These are phyloP conservation scores for Nemapogon koenigi DNA, from an alignment of 2,888 invertebrate genomes.

Conservation along the genomic window DNA sequence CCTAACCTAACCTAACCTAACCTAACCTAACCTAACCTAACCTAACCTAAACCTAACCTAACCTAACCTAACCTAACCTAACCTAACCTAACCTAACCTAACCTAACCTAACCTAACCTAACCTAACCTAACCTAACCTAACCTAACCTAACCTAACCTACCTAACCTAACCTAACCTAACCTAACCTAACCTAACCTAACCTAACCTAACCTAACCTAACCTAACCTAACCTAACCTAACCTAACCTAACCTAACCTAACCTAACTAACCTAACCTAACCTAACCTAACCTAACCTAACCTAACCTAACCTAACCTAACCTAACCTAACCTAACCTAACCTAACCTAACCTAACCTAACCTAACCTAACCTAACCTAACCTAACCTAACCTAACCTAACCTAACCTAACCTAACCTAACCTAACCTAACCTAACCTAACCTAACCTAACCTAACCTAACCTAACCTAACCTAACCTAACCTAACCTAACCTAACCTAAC, in stretches of 20 bases:
- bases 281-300: conserved; percentile 13
- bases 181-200: conserved; percentile 15
- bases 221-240: conserved; percentile 18
- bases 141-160: too few relatives aligned
- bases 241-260: conserved; percentile 1
- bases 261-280: conserved; percentile 14
- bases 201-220: conserved; percentile 19
- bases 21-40: conserved; percentile 15
- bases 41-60: conserved; percentile 16
- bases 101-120: conserved; percentile 19
- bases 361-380: conserved; percentile 12
- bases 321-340: conserved; percentile 14
- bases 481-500: conserved; percentile 4
- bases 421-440: conserved; percentile 4
- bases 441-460: conserved; percentile 4
- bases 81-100: conserved; percentile 19
- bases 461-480: conserved; percentile 4
- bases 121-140: conserved; percentile 17
- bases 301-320: conserved; percentile 14
- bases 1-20: conserved; percentile 15
- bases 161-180: conserved; percentile 16
- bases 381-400: conserved; percentile 17
- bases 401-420: conserved; percentile 16
- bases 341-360: conserved; percentile 16
- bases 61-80: conserved; percentile 18